These are phyloP conservation scores for Drosophila kambysellisi DNA, from an alignment of 2,888 invertebrate genomes.

Conservation along the genomic window DNA sequence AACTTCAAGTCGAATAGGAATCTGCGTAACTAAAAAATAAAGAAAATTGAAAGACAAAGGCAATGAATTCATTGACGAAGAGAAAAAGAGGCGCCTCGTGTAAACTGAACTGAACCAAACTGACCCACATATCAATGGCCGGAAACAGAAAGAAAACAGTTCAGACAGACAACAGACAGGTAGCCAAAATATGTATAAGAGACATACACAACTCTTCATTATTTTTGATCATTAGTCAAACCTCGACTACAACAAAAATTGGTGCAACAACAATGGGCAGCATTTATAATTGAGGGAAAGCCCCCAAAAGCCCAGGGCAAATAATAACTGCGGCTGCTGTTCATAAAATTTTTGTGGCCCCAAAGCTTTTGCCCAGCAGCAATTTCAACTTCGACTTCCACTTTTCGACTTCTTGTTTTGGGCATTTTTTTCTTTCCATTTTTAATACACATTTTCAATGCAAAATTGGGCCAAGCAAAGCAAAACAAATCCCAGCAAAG, in stretches of 20 bases:
- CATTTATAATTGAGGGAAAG: conserved; percentile 70
- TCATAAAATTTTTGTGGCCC: conserved; percentile 23
- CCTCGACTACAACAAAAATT: conserved; percentile 32
- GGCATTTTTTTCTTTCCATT: conserved; percentile 18
- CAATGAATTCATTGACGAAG: conserved; percentile 42
- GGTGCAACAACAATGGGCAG: conserved; percentile 66
- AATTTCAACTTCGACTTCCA: conserved; percentile 61
- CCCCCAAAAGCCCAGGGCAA: conserved; percentile 35
- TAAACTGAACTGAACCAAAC: conserved; percentile 33
- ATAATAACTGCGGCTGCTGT: conserved; percentile 33
- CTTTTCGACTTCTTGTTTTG: conserved; percentile 49
- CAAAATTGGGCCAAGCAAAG: conserved; percentile 61
- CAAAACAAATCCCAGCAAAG: conserved; percentile 49
- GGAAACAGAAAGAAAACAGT: conserved; percentile 44
- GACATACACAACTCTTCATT: conserved; percentile 38
- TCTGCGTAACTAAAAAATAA: conserved; percentile 44
- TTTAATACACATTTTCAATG: conserved; percentile 39
- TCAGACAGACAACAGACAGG: conserved; percentile 33
- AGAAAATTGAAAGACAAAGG: conserved; percentile 39
- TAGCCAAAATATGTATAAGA: conserved; percentile 10
- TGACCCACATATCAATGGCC: conserved; percentile 63
- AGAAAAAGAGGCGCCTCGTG: conserved; percentile 17
- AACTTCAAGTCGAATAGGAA: conserved; percentile 20
- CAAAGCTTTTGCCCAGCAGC: conserved; percentile 41
- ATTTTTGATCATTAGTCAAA: conserved; percentile 69